A percentile compares a stretch with the other conserved stretches of the same genome.
These are phyloP conservation scores for Neodontobutis hainanensis DNA, from an alignment of 2,113 vertebrate species.

Conservation along the genomic window DNA sequence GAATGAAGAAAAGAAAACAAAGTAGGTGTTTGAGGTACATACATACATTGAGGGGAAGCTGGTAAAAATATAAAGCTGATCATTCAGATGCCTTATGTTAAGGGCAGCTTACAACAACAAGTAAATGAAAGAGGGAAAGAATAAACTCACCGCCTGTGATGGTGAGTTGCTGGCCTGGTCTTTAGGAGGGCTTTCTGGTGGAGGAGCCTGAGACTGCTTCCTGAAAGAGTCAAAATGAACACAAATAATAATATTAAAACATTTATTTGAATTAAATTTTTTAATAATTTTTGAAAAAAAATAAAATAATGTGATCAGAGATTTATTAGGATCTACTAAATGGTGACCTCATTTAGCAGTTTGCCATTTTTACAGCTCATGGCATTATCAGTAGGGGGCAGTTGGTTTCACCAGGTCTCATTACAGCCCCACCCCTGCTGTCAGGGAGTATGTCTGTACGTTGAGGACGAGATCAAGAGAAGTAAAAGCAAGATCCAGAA, in stretches of 20 bases:
- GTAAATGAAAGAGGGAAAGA: background rate
- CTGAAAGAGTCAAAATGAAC: constrained; percentile 68
- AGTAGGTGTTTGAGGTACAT: constrained; percentile 37
- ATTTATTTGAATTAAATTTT: background rate
- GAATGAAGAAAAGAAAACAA: constrained; percentile 37
- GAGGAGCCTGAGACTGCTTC: constrained; percentile 84
- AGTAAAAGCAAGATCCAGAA: constrained; percentile 13
- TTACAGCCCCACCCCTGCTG: constrained; percentile 23
- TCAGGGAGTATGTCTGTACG: constrained; percentile 1
- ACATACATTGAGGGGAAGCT: constrained; percentile 27
- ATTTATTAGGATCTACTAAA: constrained; percentile 2
- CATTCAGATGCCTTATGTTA: constrained; percentile 28
- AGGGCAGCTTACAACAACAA: background rate
- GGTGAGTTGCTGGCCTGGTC: constrained; percentile 85
- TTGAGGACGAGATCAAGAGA: constrained; percentile 19
- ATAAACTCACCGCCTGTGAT: constrained; percentile 80
- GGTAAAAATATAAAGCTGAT: constrained; percentile 38
- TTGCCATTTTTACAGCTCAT: constrained; percentile 22
- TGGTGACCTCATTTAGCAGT: background rate
- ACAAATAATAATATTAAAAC: background rate
- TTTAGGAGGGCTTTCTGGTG: constrained; percentile 85
- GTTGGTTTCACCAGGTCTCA: constrained; percentile 18
- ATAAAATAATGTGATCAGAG: background rate
- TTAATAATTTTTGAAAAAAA: background rate
- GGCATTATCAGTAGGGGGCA: constrained; percentile 48